Conservation (phyloP, 1,140 invertebrate species). For the Marisa cornuarietis region DNA sequence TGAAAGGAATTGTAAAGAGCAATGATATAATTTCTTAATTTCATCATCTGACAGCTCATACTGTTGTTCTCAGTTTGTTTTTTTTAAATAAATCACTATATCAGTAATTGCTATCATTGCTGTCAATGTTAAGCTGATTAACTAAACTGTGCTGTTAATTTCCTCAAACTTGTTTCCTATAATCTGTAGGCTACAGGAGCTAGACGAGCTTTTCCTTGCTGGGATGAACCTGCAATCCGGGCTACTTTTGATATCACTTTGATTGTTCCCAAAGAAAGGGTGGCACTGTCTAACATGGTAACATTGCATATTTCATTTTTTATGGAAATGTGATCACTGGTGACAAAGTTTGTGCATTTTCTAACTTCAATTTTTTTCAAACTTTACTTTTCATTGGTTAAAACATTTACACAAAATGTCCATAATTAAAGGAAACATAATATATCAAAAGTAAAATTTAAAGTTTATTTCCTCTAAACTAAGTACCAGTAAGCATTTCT, state of each 20-base stretch:
- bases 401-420: no score
- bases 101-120: background rate
- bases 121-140: background rate
- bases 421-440: no score
- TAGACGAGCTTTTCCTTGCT: constrained; percentile 92
- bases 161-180: background rate
- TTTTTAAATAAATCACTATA: background rate
- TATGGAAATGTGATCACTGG: no score
- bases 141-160: background rate
- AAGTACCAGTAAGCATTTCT: no score
- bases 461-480: no score
- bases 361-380: no score
- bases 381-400: no score
- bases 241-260: constrained; percentile 92
- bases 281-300: constrained; percentile 94
- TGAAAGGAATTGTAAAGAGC: background rate
- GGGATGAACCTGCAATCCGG: constrained; percentile 96
- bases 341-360: no score
- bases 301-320: constrained; percentile 23
- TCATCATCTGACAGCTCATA: background rate
- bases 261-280: constrained; percentile 74
- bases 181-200: constrained; percentile 84
- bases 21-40: background rate
- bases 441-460: no score
- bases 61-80: background rate